phyloP scores from a whole-genome alignment of 2,113 vertebrate species.

The Uropsilus gracilis region DNA sequence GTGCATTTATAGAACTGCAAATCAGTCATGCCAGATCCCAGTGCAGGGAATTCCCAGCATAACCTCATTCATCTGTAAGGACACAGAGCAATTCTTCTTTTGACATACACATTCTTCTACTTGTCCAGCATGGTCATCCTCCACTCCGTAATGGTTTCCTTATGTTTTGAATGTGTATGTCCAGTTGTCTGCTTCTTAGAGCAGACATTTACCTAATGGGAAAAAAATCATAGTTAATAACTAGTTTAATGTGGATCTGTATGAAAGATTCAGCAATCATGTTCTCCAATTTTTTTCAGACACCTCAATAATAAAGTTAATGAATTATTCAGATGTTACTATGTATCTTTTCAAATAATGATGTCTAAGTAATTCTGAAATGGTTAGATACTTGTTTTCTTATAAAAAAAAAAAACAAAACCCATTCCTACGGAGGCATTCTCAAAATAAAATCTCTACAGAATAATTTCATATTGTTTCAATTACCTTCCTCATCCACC shows the following conservation, averaged over 20 bases:
- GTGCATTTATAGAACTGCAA: constrained; percentile 84
- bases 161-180: constrained; percentile 76
- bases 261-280: not conserved
- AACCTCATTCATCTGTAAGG: constrained; percentile 91
- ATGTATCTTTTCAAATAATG: constrained; percentile 15
- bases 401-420: not conserved
- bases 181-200: constrained; percentile 89
- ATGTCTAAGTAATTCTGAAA: not conserved
- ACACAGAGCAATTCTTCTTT: constrained; percentile 88
- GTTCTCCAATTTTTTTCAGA: constrained; percentile 1
- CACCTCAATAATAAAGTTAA: not conserved
- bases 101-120: constrained; percentile 78
- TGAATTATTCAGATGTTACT: not conserved
- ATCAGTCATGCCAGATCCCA: constrained; percentile 93
- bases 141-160: constrained; percentile 65
- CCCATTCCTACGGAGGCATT: not conserved
- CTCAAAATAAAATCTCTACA: constrained; percentile 37
- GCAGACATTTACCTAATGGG: constrained; percentile 98
- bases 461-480: constrained; percentile 29
- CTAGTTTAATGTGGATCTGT: not conserved
- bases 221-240: constrained; percentile 43
- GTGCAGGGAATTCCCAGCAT: constrained; percentile 92
- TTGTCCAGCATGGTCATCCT: constrained; percentile 55
- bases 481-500: constrained; percentile 99
- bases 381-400: not conserved